Conservation (phyloP, 1,140 invertebrate genomes). For the Brachionus calyciflorus region DNA sequence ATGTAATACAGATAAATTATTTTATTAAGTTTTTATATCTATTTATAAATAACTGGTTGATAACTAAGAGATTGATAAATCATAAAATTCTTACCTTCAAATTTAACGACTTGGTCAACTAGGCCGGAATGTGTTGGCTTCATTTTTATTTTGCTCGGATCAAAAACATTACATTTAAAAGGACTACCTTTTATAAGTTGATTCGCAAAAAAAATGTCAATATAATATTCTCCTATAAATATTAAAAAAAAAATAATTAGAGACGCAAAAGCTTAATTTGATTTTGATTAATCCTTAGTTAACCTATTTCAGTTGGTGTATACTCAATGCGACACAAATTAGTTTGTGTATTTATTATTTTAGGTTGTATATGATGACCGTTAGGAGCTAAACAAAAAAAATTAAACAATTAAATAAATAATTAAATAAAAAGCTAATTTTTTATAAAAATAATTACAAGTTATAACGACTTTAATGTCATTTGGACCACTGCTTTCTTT, state of each 20-base stretch:
- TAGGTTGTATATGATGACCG: conserved; percentile 7
- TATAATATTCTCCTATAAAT: conserved; percentile 30
- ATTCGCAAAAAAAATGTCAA: conserved; percentile 41
- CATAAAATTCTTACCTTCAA: background rate
- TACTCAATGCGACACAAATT: conserved; percentile 36
- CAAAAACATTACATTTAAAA: conserved; percentile 56
- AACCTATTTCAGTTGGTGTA: conserved; percentile 34
- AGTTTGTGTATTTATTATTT: conserved; percentile 27
- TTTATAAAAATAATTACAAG: background rate
- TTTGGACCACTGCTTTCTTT: conserved; percentile 15
- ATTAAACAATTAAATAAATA: background rate
- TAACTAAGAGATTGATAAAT: too few relatives aligned
- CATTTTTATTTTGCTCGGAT: conserved; percentile 55
- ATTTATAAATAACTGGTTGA: too few relatives aligned
- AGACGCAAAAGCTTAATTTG: background rate
- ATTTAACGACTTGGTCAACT: conserved; percentile 58
- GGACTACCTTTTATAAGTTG: conserved; percentile 51
- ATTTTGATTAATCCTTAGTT: conserved; percentile 32
- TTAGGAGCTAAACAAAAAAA: background rate
- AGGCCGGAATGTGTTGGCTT: conserved; percentile 55
- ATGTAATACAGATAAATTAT: too few relatives aligned
- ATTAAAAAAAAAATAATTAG: background rate
- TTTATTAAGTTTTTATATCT: too few relatives aligned
- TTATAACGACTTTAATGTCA: conserved; percentile 18
- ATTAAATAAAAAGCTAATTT: background rate